Conservation (phyloP, 2,797 vertebrate species). For the Picus viridis region DNA sequence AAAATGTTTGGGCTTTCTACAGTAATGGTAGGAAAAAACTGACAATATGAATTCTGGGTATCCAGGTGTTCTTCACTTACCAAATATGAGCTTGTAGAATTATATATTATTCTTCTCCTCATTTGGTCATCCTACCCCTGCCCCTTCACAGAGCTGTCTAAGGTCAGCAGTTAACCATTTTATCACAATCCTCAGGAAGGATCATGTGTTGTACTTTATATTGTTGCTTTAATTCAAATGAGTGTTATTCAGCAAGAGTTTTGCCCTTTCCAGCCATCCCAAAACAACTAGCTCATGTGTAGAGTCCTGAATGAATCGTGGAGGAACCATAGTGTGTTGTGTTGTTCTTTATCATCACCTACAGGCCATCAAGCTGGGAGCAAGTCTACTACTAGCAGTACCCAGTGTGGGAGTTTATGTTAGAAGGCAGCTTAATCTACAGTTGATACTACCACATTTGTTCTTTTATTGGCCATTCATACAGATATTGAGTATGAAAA, state of each 20-base stretch:
- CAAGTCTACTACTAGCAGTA: not conserved
- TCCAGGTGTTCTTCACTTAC: not conserved
- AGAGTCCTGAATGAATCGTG: not conserved
- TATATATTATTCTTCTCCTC: not conserved
- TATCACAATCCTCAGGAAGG: not conserved
- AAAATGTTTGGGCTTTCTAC: not conserved
- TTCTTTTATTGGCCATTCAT: too few relatives aligned
- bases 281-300: not conserved
- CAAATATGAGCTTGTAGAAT: not conserved
- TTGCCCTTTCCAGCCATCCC: not conserved
- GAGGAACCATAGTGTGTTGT: not conserved
- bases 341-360: not conserved
- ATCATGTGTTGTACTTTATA: not conserved
- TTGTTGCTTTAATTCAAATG: not conserved
- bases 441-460: too few relatives aligned
- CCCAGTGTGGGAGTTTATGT: not conserved
- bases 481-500: too few relatives aligned
- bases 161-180: not conserved
- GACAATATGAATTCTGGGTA: accelerated
- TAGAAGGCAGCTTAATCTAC: not conserved
- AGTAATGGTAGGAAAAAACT: not conserved
- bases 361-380: not conserved
- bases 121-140: not conserved
- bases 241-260: not conserved
- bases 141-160: not conserved